phyloP scores from a whole-genome alignment of 2,888 invertebrate species.

The Onchidella celtica region DNA sequence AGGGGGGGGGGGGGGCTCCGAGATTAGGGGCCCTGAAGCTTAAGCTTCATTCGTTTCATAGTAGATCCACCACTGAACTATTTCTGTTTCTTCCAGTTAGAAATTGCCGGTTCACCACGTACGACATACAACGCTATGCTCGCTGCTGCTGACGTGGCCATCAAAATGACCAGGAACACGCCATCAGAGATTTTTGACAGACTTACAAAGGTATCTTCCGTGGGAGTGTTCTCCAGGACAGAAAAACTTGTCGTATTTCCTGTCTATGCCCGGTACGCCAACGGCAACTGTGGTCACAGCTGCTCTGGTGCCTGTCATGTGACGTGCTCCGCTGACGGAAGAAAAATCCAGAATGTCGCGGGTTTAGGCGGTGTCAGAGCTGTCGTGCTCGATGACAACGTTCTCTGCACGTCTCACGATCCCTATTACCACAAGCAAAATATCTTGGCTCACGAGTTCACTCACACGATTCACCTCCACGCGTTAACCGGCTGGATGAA shows the following conservation, averaged over 20 bases:
- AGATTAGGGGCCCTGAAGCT: too few species aligned
- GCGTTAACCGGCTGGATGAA: not conserved
- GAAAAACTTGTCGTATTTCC: slow-evolving; percentile 34
- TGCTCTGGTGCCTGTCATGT: slow-evolving; percentile 49
- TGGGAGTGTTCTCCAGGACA: slow-evolving; percentile 24
- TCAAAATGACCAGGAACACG: slow-evolving; percentile 22
- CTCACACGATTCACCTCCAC: slow-evolving; percentile 52
- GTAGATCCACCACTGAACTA: too few species aligned
- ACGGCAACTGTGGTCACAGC: slow-evolving; percentile 11
- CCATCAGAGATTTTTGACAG: slow-evolving; percentile 3
- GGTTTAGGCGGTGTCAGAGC: slow-evolving; percentile 48
- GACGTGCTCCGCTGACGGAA: slow-evolving; percentile 68
- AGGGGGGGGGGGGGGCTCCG: too few species aligned
- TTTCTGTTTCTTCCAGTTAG: not conserved
- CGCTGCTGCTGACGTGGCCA: not conserved
- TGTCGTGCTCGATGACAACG: slow-evolving; percentile 2
- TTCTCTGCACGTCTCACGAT: not conserved
- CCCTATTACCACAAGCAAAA: not conserved
- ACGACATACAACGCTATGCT: not conserved
- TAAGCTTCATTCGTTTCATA: too few species aligned
- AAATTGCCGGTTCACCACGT: slow-evolving; percentile 28
- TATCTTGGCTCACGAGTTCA: slow-evolving; percentile 63
- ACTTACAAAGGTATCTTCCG: not conserved
- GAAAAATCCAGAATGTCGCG: slow-evolving; percentile 61
- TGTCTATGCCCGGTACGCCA: not conserved